Evolutionary conservation across 2,888 invertebrate genomes (phyloP).

Genomic region (Lucinisca nassula): DNA sequence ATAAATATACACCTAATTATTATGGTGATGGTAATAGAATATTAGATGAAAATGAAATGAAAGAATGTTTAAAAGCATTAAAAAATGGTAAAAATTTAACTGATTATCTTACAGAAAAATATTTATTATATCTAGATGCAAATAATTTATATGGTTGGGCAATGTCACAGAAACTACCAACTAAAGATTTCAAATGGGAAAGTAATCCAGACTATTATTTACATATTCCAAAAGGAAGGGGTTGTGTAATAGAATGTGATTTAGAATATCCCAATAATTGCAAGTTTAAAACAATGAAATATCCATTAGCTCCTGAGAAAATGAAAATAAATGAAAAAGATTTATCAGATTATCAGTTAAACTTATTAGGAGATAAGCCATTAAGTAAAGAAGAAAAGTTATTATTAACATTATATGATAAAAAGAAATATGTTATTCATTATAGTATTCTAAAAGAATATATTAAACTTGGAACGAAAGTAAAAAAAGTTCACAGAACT

Average conservation of each 20-base stretch:
- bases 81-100: conserved; percentile 2
- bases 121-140: conserved; percentile 49
- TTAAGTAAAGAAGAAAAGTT: conserved; percentile 40
- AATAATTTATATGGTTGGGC: conserved; percentile 74
- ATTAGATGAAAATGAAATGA: conserved; percentile 30
- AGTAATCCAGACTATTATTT: conserved; percentile 28
- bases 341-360: too few relatives aligned
- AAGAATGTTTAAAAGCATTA: too few relatives aligned
- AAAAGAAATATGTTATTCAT: too few relatives aligned
- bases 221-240: conserved; percentile 41
- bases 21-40: conserved; percentile 20
- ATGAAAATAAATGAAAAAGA: conserved; percentile 46
- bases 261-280: conserved; percentile 50
- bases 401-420: too few relatives aligned
- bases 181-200: conserved; percentile 69
- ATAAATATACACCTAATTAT: conserved; percentile 39
- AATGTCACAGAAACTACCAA: conserved; percentile 80
- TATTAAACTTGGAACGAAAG: too few relatives aligned
- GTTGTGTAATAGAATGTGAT: conserved; percentile 46
- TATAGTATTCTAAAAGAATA: too few relatives aligned
- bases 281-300: conserved; percentile 45
- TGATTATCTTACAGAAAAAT: conserved; percentile 17
- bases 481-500: too few relatives aligned
- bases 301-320: conserved; percentile 47
- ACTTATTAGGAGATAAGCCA: too few relatives aligned